Conservation (phyloP, 2,888 invertebrate genomes). For the Scaeva pyrastri region DNA sequence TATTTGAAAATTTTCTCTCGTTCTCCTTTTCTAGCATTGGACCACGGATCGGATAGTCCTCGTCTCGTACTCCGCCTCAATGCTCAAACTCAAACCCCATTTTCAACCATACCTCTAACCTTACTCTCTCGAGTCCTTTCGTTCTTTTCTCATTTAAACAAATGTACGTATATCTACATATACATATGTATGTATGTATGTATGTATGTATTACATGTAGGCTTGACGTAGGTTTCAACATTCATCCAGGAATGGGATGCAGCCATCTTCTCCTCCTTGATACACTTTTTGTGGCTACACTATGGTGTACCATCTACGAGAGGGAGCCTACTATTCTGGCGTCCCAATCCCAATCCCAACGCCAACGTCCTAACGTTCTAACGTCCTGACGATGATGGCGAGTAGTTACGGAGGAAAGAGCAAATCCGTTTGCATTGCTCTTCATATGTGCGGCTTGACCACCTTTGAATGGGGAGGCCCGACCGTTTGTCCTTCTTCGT, state of each 20-base stretch:
- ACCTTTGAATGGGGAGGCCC: slow-evolving; percentile 73
- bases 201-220: slow-evolving; percentile 64
- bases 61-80: slow-evolving; percentile 51
- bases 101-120: slow-evolving; percentile 3
- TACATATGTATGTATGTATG: slow-evolving; percentile 66
- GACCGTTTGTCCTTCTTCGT: slow-evolving; percentile 70
- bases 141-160: slow-evolving; percentile 75
- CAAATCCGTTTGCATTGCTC: slow-evolving; percentile 74
- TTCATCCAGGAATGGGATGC: slow-evolving; percentile 65
- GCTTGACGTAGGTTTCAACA: slow-evolving; percentile 68
- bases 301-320: slow-evolving; percentile 73
- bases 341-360: no score
- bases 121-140: slow-evolving; percentile 72
- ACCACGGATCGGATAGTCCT: slow-evolving; percentile 60
- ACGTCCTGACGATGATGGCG: slow-evolving; percentile 1
- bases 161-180: slow-evolving; percentile 58
- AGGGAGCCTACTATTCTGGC: slow-evolving; percentile 44
- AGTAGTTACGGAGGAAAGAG: slow-evolving; percentile 58
- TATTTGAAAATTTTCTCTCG: slow-evolving; percentile 74
- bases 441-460: slow-evolving; percentile 76
- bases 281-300: slow-evolving; percentile 74
- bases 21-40: slow-evolving; percentile 71
- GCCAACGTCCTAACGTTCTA: slow-evolving; percentile 13
- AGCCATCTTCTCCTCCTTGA: slow-evolving; percentile 71
- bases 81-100: background rate